Base-by-base conservation (phyloP, 2,888 invertebrate genomes). In the Scaptomyza tumidula region DNA sequence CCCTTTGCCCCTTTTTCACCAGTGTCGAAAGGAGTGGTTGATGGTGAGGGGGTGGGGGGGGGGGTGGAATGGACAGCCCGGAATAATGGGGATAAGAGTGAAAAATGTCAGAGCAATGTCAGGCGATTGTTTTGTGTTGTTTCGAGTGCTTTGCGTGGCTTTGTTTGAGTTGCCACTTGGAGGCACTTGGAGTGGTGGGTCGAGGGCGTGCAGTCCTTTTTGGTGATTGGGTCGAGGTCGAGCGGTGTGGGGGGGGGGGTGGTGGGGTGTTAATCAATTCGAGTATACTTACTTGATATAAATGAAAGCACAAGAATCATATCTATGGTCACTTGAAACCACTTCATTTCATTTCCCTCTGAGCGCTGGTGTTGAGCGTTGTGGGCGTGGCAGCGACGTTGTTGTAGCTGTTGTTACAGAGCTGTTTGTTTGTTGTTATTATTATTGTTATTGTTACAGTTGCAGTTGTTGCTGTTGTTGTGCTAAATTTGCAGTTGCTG, bases 311-410 rank as follows among this genome's bases (percentile, higher is more conserved):
- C 92, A 89, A 92, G 91, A 90, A 92, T 92, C 91, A 91, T 91
- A 90, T 92, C 92, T 91, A 92, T 91, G 91, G 91, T 91, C 90
- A 91, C 92, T 91, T 92, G 92, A 91, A 92, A 92, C 92, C 92
- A 92, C 92, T 92, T 92, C 92, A 92, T 92, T 91, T 92, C 92
- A 92, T 92, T 91, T 92, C 92, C 91, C 92, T 91, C 86, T 91
- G 90, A 85, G 86, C 88, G 88, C 86, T 86, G 82, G 77, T 75
- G 49, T 46, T 54, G 63, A 49, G 68, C 70, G 78, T 73, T 68
- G 49, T 75, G 65, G 76, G 76, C 70, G 76, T 73, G 76, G 73
- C 76, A 70, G 76, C 73, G 72, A 72, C 65, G 70, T 60, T 79
- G 49, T 80, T 72, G 73, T 79, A 48, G 88, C 80, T 52, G 24